phyloP scores from a whole-genome alignment of 1,140 invertebrate species.

The Hetaerina americana region DNA sequence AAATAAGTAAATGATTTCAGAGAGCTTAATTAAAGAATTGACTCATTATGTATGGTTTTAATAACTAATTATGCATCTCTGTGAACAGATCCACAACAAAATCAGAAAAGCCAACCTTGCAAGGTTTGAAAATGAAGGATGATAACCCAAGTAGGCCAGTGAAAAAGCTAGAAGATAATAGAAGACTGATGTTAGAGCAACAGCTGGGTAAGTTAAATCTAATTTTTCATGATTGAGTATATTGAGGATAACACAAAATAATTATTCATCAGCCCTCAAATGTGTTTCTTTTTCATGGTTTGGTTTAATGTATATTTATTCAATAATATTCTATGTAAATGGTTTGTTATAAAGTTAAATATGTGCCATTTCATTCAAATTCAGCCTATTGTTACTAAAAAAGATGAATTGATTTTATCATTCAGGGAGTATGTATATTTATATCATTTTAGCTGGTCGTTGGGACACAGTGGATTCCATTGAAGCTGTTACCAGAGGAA shows the following conservation, averaged over 20 bases:
- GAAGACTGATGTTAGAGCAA: conserved; percentile 69
- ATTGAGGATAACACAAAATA: too few relatives aligned
- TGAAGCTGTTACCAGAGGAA: conserved; percentile 19
- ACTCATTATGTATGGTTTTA: background rate
- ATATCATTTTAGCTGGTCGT: conserved; percentile 30
- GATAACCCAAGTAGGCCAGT: conserved; percentile 16
- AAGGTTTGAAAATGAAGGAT: conserved; percentile 9
- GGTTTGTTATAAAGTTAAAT: too few relatives aligned
- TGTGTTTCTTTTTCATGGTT: too few relatives aligned
- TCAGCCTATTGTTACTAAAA: too few relatives aligned
- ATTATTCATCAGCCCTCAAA: too few relatives aligned
- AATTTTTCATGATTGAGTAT: too few relatives aligned
- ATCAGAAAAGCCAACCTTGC: conserved; percentile 44
- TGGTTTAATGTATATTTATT: too few relatives aligned
- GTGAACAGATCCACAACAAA: conserved; percentile 45
- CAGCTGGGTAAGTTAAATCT: conserved; percentile 48
- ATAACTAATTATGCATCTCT: background rate
- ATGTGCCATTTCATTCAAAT: too few relatives aligned
- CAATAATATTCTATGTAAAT: too few relatives aligned
- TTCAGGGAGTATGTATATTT: background rate
- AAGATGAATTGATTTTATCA: too few relatives aligned
- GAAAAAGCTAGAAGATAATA: conserved; percentile 65
- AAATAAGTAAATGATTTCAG: too few relatives aligned
- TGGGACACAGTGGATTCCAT: conserved; percentile 37
- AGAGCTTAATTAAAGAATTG: background rate